These are phyloP conservation scores for Sitodiplosis mosellana DNA, from an alignment of 1,140 invertebrate species.

Conservation along the genomic window DNA sequence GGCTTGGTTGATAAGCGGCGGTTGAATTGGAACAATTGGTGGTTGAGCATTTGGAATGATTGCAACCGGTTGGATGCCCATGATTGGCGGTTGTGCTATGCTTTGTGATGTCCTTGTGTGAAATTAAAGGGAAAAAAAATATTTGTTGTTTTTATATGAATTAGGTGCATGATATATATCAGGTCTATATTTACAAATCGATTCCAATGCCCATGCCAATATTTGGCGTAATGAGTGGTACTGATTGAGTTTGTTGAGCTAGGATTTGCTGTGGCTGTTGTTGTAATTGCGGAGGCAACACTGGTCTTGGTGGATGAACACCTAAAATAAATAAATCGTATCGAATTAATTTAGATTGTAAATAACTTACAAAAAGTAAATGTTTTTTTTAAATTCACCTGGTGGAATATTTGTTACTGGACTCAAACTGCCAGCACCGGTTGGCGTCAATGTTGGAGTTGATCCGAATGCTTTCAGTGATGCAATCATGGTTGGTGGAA, in stretches of 20 bases:
- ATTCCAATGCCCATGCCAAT: neutral
- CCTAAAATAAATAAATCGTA: neutral
- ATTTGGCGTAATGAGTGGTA: conserved; percentile 14
- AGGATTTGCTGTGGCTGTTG: conserved; percentile 6
- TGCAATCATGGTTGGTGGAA: conserved; percentile 57
- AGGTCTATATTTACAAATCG: too few species aligned
- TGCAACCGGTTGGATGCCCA: conserved; percentile 8
- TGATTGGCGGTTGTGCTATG: conserved; percentile 5
- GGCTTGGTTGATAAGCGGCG: neutral
- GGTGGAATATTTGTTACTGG: conserved; percentile 14
- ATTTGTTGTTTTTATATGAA: too few species aligned
- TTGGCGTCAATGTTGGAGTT: conserved; percentile 18
- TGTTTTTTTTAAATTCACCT: too few species aligned
- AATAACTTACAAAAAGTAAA: too few species aligned
- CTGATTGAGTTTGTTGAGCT: conserved; percentile 12
- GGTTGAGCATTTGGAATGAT: conserved; percentile 15
- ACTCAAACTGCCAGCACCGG: conserved; percentile 15
- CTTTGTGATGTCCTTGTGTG: conserved; percentile 2
- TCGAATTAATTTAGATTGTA: too few species aligned
- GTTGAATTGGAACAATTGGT: conserved; percentile 9
- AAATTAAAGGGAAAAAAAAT: too few species aligned
- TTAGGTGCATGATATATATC: too few species aligned
- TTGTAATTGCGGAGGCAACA: conserved; percentile 9
- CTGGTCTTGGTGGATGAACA: neutral
- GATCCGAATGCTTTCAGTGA: conserved; percentile 34